phyloP scores from a whole-genome alignment of 53 echinoderm and acorn worm species.

The Antedon mediterranea region DNA sequence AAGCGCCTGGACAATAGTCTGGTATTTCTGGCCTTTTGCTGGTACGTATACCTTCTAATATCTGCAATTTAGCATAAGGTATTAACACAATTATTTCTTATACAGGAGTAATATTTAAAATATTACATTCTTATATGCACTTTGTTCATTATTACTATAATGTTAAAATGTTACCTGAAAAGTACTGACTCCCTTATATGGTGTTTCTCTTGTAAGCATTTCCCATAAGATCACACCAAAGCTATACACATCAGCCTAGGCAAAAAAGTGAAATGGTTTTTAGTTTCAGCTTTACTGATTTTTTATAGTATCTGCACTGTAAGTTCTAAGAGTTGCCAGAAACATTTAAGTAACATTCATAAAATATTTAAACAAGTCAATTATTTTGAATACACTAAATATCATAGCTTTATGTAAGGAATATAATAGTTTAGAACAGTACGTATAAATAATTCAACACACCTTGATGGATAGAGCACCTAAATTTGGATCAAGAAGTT shows the following conservation, averaged over 20 bases:
- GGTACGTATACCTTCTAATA: constrained; percentile 30
- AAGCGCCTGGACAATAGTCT: constrained; percentile 20
- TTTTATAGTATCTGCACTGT: no score
- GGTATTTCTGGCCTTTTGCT: constrained; percentile 38
- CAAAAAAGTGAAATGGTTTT: neutral
- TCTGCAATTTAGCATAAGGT: constrained; percentile 3
- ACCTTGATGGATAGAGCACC: constrained; percentile 33
- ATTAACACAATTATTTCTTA: neutral
- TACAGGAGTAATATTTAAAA: no score
- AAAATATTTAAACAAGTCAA: no score
- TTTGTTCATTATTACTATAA: no score
- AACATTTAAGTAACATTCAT: no score
- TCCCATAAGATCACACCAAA: constrained; percentile 52
- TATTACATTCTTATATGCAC: no score
- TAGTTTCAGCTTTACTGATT: neutral
- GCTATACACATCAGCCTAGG: constrained; percentile 48
- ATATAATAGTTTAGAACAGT: no score
- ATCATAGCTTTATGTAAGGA: no score
- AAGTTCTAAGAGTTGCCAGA: no score
- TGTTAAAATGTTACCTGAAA: constrained; percentile 58
- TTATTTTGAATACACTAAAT: no score
- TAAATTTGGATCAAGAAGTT: constrained; percentile 29
- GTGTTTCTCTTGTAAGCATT: constrained; percentile 31
- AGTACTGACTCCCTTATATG: constrained; percentile 30
- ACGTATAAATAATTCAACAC: no score